Evolutionary conservation across 2,113 vertebrate genomes (phyloP).

Genomic region (Microtus montanus): DNA sequence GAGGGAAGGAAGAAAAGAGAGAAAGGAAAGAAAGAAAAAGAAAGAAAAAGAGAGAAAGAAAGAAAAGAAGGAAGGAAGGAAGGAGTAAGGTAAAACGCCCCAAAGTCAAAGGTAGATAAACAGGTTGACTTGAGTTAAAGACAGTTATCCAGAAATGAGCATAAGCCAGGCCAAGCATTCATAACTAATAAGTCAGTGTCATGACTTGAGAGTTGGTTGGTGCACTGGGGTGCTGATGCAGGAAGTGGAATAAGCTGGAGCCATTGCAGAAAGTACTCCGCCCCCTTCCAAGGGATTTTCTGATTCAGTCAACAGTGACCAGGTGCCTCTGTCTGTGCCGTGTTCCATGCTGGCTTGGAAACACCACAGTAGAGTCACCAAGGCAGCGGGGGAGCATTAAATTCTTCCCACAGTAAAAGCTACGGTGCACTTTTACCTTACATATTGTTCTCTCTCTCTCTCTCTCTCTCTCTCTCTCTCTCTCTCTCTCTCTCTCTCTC

Average conservation of each 20-base stretch:
- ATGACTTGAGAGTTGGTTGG: background rate
- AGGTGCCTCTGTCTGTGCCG: background rate
- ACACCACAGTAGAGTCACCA: background rate
- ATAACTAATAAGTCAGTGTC: background rate
- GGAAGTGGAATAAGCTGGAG: background rate
- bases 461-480: too few species aligned
- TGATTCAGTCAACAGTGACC: background rate
- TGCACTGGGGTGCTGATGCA: background rate
- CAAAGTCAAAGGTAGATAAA: background rate
- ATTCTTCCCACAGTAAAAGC: background rate
- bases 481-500: too few species aligned
- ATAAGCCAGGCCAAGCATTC: background rate
- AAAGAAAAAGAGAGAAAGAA: accelerated
- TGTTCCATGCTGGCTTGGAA: background rate
- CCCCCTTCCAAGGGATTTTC: background rate
- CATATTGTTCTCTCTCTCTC: background rate
- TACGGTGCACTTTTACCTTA: background rate
- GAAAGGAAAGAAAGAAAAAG: background rate
- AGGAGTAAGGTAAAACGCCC: background rate
- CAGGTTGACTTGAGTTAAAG: background rate
- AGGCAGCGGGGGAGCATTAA: background rate
- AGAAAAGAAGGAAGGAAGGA: background rate
- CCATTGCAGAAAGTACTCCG: background rate
- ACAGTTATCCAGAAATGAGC: background rate
- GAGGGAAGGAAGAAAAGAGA: too few species aligned